Percentiles rank a stretch among this genome's conserved stretches.
Conservation (phyloP, 2,113 vertebrate genomes). For the Chaetorhynchus papuensis region DNA sequence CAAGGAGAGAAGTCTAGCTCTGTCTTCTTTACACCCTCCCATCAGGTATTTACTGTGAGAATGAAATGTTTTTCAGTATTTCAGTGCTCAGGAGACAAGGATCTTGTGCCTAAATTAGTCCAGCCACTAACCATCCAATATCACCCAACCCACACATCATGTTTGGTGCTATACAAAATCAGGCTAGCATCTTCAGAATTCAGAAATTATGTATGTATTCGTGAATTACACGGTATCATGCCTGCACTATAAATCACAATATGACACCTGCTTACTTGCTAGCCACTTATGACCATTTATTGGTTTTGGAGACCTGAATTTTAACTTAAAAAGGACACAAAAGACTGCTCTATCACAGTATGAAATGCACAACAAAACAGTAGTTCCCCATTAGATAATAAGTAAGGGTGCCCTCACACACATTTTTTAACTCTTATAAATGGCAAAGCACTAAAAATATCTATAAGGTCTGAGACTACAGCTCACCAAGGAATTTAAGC, state of each 20-base stretch:
- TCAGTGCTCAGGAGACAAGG: neutral
- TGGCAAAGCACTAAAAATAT: constrained; percentile 28
- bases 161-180: neutral
- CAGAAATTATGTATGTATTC: neutral
- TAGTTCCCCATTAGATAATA: neutral
- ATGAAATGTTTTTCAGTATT: neutral
- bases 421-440: neutral
- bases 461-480: neutral
- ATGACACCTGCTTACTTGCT: neutral
- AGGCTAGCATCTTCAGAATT: neutral
- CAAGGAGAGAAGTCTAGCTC: neutral
- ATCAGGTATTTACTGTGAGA: neutral
- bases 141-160: neutral
- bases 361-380: neutral
- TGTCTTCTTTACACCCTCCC: neutral
- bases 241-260: neutral
- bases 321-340: neutral
- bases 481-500: neutral
- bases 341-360: neutral
- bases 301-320: neutral
- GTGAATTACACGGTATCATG: neutral
- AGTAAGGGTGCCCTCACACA: neutral
- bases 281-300: neutral
- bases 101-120: constrained; percentile 7
- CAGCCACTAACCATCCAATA: neutral